Evolutionary conservation across 2,888 invertebrate genomes (phyloP), one percentile per base, ranked within the genome.

Genomic region (Agrenia bidenticulata): DNA sequence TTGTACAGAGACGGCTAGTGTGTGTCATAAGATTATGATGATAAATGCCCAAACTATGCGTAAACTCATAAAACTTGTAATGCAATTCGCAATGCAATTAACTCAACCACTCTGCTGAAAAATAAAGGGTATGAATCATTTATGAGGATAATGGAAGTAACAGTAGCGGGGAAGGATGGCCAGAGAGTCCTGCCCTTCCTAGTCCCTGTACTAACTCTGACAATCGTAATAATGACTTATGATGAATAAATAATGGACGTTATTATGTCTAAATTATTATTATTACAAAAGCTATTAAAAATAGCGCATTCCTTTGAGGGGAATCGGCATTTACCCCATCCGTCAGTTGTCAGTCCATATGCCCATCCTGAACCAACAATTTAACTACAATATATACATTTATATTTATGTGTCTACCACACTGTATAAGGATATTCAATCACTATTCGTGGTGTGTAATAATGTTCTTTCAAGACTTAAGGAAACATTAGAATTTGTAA

Each of bases 261-360:
- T 51, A 51, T 51, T 51, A 51, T 51, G 51, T 51, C 51, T 51
- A n/a, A n/a, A n/a, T 15, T 23, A 51, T 24, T 21, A 45, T 45
- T 45, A 45, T 51, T 5, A 5, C 45, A 24, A 51, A 19, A 51
- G 57, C 57, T 57, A 57, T 57, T 57, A 57, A 57, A 57, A 57
- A 55, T 55, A 26, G 24, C 23, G 51, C 51, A 51, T 51, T 51
- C 51, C 51, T 23, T 51, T 23, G 45, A 9, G 45, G 45, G 45
- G 15, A 45, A 19, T 45, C 45, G 32, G 32, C 32, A 32, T 32
- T 7, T 32, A 7, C 11, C 32, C 32, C 32, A 32, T 32, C 32
- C 32, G 32, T 32, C 32, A 32, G 32, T 32, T 32, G 32, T 32
- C 32, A 32, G 32, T 32, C 32, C 4, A 32, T 32, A 4, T n/a